These are phyloP conservation scores for Neopipo cinnamomea DNA, from an alignment of 2,113 vertebrate genomes.

Conservation along the genomic window DNA sequence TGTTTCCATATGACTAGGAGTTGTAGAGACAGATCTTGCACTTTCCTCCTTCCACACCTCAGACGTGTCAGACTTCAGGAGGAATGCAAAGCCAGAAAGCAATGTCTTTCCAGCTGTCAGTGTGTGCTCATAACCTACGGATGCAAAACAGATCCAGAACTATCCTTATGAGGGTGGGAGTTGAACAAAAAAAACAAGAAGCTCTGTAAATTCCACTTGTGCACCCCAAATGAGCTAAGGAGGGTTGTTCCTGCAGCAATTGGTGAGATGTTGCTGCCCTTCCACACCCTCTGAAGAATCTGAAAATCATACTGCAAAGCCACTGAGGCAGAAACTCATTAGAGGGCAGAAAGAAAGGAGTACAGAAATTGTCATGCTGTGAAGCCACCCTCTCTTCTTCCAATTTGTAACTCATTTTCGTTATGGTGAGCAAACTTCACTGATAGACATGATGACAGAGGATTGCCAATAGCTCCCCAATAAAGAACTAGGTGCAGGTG, in stretches of 20 bases:
- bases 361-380: background rate
- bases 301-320: background rate
- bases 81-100: background rate
- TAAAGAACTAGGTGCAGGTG: background rate
- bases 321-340: background rate
- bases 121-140: background rate
- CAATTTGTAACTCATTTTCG: background rate
- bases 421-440: background rate
- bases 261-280: background rate
- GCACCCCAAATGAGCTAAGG: background rate
- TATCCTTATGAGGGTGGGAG: background rate
- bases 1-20: background rate
- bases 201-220: background rate
- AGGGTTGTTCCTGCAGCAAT: background rate
- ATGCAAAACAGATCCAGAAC: background rate
- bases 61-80: slow-evolving; percentile 35
- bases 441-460: background rate
- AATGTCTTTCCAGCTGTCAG: background rate
- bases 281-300: background rate
- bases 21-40: background rate
- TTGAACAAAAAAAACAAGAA: background rate
- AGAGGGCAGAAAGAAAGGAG: background rate
- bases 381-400: background rate
- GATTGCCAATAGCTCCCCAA: background rate
- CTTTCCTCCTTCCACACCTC: background rate